Conservation (phyloP, 2,888 invertebrate species). For the Leistus spinibarbis region DNA sequence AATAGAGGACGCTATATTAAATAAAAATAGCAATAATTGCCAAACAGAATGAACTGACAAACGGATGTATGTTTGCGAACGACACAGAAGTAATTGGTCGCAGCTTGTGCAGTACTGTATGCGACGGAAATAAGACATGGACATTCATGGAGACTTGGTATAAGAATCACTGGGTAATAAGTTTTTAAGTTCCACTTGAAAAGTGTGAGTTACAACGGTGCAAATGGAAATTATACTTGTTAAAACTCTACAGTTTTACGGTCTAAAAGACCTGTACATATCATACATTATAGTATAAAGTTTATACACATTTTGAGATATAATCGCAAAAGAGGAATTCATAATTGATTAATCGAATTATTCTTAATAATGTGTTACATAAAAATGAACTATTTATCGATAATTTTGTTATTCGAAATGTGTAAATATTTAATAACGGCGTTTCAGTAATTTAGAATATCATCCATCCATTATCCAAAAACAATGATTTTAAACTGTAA, state of each 20-base stretch:
- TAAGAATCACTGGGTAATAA: no score
- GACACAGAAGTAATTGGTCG: no score
- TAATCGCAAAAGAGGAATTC: not conserved
- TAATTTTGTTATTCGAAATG: constrained; percentile 40
- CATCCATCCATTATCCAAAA: constrained; percentile 37
- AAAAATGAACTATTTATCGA: constrained; percentile 16
- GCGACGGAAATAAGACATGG: no score
- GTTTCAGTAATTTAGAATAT: constrained; percentile 38
- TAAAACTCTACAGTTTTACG: not conserved
- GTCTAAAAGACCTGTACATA: constrained; percentile 35
- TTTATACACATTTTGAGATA: not conserved
- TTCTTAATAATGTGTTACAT: constrained; percentile 25
- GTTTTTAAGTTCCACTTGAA: not conserved
- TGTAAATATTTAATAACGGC: not conserved
- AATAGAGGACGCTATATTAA: no score
- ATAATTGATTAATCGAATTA: constrained; percentile 29
- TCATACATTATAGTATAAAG: constrained; percentile 15
- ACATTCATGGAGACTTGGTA: no score
- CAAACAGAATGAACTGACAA: no score
- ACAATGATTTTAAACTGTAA: constrained; percentile 23
- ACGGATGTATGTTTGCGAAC: no score
- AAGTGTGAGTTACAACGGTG: not conserved
- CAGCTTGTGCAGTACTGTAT: no score
- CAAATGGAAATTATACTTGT: not conserved
- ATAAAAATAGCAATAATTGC: no score